These are phyloP conservation scores for Octodon degus DNA, from an alignment of 2,113 vertebrate species.

Conservation along the genomic window DNA sequence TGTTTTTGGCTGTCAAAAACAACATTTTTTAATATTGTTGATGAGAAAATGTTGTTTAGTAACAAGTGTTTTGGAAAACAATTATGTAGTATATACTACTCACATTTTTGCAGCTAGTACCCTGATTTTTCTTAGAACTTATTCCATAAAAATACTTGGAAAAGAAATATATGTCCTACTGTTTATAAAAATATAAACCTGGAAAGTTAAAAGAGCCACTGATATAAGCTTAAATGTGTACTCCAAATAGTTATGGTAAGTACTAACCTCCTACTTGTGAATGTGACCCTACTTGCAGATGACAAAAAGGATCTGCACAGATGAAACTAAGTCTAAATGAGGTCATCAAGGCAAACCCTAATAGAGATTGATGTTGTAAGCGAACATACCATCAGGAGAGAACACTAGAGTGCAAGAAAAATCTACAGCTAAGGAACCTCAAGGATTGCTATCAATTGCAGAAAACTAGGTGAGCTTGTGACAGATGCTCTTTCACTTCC, in stretches of 20 bases:
- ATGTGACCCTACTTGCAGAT: background rate
- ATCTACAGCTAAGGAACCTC: background rate
- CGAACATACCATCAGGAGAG: background rate
- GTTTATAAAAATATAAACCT: conserved; percentile 11
- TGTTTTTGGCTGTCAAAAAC: background rate
- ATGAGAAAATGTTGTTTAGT: background rate
- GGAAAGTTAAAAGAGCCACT: background rate
- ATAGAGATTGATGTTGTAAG: background rate
- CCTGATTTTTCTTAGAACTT: conserved; percentile 21
- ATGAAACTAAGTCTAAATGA: background rate
- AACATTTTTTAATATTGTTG: background rate
- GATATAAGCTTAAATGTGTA: background rate
- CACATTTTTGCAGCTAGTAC: background rate
- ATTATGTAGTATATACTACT: background rate
- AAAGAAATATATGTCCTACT: background rate
- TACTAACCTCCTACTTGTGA: background rate
- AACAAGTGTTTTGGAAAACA: background rate
- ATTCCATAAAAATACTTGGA: conserved; percentile 16
- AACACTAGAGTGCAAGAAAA: background rate
- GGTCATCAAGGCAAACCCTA: background rate
- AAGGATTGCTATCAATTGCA: background rate
- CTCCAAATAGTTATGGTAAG: background rate
- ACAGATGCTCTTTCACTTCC: background rate
- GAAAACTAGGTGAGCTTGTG: background rate
- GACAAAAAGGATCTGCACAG: background rate